Conservation (phyloP, 2,797 vertebrate genomes). For the Falco columbarius region DNA sequence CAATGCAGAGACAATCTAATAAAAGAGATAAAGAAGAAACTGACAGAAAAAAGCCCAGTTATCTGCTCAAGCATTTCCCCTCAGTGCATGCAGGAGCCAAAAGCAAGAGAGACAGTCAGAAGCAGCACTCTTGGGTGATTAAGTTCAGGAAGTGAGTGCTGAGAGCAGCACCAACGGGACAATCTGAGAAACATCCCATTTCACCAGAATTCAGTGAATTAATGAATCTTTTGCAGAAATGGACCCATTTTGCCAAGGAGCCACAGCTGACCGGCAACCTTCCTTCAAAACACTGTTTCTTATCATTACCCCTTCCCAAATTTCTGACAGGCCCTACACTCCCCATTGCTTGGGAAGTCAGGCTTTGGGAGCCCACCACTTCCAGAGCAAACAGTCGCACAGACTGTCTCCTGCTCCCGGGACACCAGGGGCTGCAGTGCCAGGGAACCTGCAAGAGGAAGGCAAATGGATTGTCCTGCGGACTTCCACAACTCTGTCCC, state of each 20-base stretch:
- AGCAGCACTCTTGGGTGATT: not conserved
- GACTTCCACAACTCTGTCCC: not conserved
- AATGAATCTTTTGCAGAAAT: not conserved
- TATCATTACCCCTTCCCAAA: not conserved
- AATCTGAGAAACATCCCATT: not conserved
- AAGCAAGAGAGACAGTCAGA: not conserved
- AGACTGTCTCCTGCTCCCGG: rapidly evolving
- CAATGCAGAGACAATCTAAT: not conserved
- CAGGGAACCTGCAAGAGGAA: not conserved
- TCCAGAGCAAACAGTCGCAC: not conserved
- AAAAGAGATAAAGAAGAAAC: conserved; percentile 7
- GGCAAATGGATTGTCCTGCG: not conserved
- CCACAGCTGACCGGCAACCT: not conserved
- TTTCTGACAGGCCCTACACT: not conserved
- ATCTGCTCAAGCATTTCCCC: not conserved
- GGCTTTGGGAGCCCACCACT: not conserved
- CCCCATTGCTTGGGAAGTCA: not conserved
- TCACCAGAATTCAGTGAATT: not conserved
- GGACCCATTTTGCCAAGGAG: not conserved
- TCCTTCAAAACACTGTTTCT: not conserved
- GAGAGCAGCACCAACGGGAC: not conserved
- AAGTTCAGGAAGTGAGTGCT: not conserved
- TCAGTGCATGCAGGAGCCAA: not conserved
- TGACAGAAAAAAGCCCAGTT: not conserved
- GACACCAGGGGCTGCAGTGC: not conserved